Evolutionary conservation across 2,888 invertebrate genomes (phyloP).

Genomic region (Morinoia aosen): DNA sequence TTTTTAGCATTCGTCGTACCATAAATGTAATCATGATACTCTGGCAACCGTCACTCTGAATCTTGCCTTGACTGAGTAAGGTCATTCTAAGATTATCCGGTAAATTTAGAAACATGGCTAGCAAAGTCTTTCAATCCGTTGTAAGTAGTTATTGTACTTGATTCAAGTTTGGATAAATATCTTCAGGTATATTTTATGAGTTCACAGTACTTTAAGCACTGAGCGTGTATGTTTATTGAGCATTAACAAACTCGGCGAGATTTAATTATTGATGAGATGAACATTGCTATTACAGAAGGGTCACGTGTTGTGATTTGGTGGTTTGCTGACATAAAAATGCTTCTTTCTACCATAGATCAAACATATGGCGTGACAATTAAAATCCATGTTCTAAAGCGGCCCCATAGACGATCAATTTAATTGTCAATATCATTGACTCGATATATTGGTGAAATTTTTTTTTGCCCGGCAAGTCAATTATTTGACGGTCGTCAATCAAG

Average conservation of each 20-base stretch:
- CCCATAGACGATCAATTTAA: too few species aligned
- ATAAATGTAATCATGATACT: not conserved
- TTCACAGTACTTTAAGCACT: not conserved
- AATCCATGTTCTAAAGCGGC: not conserved
- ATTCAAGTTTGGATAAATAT: not conserved
- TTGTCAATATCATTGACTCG: too few species aligned
- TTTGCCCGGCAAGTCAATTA: too few species aligned
- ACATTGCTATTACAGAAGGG: not conserved
- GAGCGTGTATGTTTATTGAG: too few species aligned
- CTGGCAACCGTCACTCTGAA: not conserved
- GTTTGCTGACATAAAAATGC: not conserved
- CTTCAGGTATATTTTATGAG: not conserved
- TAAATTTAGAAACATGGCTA: not conserved
- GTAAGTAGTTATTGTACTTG: not conserved
- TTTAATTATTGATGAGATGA: not conserved
- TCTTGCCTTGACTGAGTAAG: not conserved
- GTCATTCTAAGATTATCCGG: not conserved
- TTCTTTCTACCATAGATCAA: not conserved
- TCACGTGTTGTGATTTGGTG: not conserved
- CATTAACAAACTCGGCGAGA: not conserved
- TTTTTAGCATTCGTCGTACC: not conserved
- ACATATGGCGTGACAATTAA: not conserved
- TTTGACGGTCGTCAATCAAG: too few species aligned
- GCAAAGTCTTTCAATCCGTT: conserved; percentile 19
- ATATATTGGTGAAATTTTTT: too few species aligned